These are phyloP conservation scores for Leucosticte australis DNA, from an alignment of 2,113 vertebrate genomes.

Conservation along the genomic window DNA sequence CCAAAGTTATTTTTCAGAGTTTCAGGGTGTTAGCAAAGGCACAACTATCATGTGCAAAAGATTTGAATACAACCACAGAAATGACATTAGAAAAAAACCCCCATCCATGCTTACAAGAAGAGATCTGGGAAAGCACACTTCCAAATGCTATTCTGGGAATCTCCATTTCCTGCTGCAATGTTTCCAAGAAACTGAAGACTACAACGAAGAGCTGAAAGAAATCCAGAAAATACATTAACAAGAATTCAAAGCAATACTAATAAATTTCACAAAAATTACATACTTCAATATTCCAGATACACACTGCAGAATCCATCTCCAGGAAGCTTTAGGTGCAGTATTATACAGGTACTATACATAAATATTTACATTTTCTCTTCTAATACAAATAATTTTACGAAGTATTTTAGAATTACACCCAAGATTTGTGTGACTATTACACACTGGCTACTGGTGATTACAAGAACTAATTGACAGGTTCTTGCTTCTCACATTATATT, in stretches of 20 bases:
- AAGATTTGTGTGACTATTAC: not conserved
- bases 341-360: not conserved
- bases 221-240: not conserved
- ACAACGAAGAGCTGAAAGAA: constrained; percentile 85
- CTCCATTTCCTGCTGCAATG: constrained; percentile 85
- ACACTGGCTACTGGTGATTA: not conserved
- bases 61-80: not conserved
- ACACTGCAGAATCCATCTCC: not conserved
- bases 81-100: not conserved
- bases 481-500: not conserved
- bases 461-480: not conserved
- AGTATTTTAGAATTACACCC: not conserved
- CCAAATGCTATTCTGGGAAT: constrained; percentile 88
- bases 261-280: not conserved
- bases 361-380: not conserved
- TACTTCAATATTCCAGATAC: not conserved
- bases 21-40: not conserved
- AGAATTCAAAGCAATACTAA: not conserved
- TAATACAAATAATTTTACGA: not conserved
- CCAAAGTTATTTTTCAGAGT: not conserved
- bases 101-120: constrained; percentile 75
- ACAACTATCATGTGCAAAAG: not conserved
- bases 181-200: constrained; percentile 96
- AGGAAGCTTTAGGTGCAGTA: not conserved
- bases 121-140: constrained; percentile 77